Percentiles rank a stretch among this genome's conserved stretches.
Evolutionary conservation across 2,113 vertebrate genomes (phyloP).

Genomic region (Coryphaenoides rupestris): DNA sequence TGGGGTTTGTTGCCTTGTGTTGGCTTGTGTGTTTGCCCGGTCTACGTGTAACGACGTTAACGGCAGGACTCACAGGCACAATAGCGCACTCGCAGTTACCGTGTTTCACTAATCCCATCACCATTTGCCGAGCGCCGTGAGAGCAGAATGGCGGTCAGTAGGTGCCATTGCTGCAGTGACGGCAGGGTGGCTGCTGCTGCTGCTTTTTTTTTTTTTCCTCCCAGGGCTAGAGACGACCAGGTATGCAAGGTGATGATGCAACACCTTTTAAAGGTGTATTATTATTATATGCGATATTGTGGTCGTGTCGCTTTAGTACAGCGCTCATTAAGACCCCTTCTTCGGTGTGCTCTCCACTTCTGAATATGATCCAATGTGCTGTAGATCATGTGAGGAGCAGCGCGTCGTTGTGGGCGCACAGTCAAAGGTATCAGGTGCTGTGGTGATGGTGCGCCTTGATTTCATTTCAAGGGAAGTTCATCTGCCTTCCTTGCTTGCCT

Average conservation of each 20-base stretch:
- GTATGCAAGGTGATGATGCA: slow-evolving; percentile 78
- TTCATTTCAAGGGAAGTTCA: no score
- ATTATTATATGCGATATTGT: slow-evolving; percentile 29
- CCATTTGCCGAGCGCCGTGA: slow-evolving; percentile 24
- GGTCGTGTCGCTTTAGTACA: background rate
- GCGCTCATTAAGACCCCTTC: background rate
- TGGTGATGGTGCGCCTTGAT: background rate
- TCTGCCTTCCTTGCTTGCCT: no score
- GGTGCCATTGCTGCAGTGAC: slow-evolving; percentile 71
- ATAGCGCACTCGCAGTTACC: no score
- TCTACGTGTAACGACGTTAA: no score
- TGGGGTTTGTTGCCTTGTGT: background rate
- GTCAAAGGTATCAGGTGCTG: background rate
- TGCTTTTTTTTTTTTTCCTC: no score
- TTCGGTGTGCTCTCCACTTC: background rate
- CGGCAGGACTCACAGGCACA: no score
- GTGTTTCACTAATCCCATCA: no score
- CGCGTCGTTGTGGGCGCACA: no score
- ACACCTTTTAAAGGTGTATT: slow-evolving; percentile 76
- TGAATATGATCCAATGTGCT: no score
- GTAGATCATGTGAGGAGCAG: no score
- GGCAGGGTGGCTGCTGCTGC: slow-evolving; percentile 61
- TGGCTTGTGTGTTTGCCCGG: background rate
- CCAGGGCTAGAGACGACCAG: slow-evolving; percentile 63
- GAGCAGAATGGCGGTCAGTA: slow-evolving; percentile 68